A percentile compares a stretch with the other conserved stretches of the same genome.
Evolutionary conservation across 2,888 invertebrate species (phyloP).

Genomic region (Drosophila formosana): DNA sequence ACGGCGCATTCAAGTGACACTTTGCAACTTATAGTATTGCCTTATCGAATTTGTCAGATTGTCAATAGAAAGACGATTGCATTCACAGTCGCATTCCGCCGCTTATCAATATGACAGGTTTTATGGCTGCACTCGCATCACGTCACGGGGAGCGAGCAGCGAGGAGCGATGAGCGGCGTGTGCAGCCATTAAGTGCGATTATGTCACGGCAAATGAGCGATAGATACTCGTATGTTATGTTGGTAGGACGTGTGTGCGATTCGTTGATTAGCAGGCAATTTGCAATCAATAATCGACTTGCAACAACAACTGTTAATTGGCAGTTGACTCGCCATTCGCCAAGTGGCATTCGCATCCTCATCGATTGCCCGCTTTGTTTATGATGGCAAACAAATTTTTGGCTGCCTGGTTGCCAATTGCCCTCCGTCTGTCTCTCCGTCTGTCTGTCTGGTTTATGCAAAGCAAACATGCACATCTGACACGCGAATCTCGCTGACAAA

Average conservation of each 20-base stretch:
- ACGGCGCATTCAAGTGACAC: neutral
- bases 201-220: slow-evolving; percentile 39
- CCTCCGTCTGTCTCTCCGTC: neutral
- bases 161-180: neutral
- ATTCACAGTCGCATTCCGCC: slow-evolving; percentile 3
- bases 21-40: neutral
- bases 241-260: neutral
- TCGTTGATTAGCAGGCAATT: slow-evolving; percentile 63
- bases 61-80: slow-evolving; percentile 1
- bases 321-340: slow-evolving; percentile 25
- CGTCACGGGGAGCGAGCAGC: neutral
- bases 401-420: slow-evolving; percentile 40
- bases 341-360: slow-evolving; percentile 10
- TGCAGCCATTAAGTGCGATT: slow-evolving; percentile 33
- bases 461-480: slow-evolving; percentile 64
- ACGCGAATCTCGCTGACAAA: slow-evolving; percentile 31
- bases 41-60: slow-evolving; percentile 12
- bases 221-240: neutral
- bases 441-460: slow-evolving; percentile 56
- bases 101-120: slow-evolving; percentile 21
- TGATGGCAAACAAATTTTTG: slow-evolving; percentile 55
- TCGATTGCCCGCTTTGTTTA: slow-evolving; percentile 51
- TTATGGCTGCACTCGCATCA: slow-evolving; percentile 2
- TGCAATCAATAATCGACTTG: slow-evolving; percentile 59
- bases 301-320: slow-evolving; percentile 43